Base-by-base conservation (phyloP, 2,888 invertebrate species). In the Lasius platythorax region DNA sequence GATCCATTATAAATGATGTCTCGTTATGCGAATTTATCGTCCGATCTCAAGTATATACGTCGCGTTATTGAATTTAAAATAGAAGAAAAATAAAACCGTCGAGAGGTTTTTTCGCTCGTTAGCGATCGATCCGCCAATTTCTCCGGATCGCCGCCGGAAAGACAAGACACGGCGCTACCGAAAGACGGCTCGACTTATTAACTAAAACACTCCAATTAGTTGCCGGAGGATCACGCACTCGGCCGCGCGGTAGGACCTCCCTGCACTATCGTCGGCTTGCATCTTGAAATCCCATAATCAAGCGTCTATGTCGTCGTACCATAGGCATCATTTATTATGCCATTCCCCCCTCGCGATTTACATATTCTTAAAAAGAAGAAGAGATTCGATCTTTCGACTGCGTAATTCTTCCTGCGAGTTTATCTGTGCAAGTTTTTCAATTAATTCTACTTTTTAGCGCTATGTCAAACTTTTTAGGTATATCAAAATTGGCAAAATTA, bases 181-280 rank as follows among this genome's bases (percentile, higher is more conserved):
- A 53, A 72, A 66, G 46, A 61, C 50, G 61, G 46, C n/a, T 68
- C 43, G 40, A 43, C 75, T 70, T 43, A 82, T 82, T 85, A 82
- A 76, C 75, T 72, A 82, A 82, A 85, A 64, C 74, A 64, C 85
- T 82, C 82, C 85, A 76, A 85, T 85, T 75, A 85, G 70, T 85
- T 82, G 50, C 8, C 50, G 61, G 56, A 50, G 66, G 56, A 66
- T 75, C 61, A 43, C 50, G 73, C 30, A 46, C 56, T 68, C 56
- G 67, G 12, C 33, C 5, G 8, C 23, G 23, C 18, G 18, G 23
- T 58, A 23, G 84, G 66, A 66, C 72, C 64, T 43, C 28, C 56
- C 53, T 40, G 53, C 53, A 33, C 46, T 76, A 83, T 83, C 83
- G 37, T 75, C 37, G 11, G 2, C 37, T 50, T 50, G 53, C 40